phyloP scores from a whole-genome alignment of 2,797 vertebrate genomes.

The Ammospiza maritima region DNA sequence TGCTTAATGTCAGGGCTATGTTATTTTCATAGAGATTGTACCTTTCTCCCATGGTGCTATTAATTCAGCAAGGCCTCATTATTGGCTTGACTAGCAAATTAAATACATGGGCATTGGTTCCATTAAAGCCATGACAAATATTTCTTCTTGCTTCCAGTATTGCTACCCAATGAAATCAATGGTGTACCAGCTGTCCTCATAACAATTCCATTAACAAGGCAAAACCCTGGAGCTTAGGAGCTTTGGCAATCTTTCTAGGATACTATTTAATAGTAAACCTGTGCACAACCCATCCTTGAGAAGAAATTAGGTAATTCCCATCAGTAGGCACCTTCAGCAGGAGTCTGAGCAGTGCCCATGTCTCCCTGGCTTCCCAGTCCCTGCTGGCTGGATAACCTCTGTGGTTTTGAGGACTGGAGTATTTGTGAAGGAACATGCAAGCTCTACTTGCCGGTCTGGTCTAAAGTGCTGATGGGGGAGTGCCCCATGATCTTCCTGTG shows the following conservation, averaged over 20 bases:
- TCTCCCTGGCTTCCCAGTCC: background rate
- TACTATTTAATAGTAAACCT: background rate
- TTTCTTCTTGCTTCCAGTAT: background rate
- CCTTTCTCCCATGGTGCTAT: background rate
- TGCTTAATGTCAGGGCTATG: background rate
- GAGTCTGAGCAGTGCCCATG: background rate
- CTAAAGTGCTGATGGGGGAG: background rate
- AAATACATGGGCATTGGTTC: background rate
- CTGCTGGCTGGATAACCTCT: background rate
- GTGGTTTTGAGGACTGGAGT: background rate
- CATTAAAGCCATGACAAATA: background rate
- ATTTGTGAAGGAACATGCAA: background rate
- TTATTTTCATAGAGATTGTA: background rate
- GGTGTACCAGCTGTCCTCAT: background rate
- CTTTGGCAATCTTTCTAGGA: background rate
- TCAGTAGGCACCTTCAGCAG: background rate
- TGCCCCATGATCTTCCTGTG: background rate
- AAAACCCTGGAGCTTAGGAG: background rate
- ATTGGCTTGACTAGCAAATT: background rate
- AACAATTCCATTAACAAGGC: background rate
- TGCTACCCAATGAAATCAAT: background rate
- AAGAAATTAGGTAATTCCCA: background rate
- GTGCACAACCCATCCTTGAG: background rate
- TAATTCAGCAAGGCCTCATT: background rate
- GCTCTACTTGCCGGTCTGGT: background rate